These are phyloP conservation scores for Standfussiana lucernea DNA, from an alignment of 2,888 invertebrate species.

Conservation along the genomic window DNA sequence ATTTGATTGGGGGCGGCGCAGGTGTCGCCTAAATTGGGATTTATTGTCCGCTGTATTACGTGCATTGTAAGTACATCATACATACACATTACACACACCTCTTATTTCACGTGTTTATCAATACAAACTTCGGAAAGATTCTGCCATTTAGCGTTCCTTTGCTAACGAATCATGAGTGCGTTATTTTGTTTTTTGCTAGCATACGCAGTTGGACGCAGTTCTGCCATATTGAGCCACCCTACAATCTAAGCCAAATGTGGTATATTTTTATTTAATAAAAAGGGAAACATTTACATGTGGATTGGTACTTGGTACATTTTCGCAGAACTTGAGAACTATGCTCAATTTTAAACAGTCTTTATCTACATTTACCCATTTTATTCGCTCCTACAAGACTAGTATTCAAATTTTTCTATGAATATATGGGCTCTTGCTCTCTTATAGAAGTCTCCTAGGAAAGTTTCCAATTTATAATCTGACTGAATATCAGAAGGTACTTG, in stretches of 20 bases:
- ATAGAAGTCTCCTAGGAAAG: constrained; percentile 11
- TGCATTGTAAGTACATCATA: constrained; percentile 62
- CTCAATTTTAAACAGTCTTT: neutral
- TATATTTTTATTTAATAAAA: neutral
- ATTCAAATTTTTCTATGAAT: constrained; percentile 23
- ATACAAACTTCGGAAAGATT: neutral
- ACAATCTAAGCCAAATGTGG: neutral
- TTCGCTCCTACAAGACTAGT: neutral
- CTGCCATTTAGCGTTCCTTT: constrained; percentile 1
- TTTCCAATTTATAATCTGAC: constrained; percentile 27
- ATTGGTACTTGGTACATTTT: neutral
- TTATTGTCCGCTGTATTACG: constrained; percentile 69
- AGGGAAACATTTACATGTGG: neutral
- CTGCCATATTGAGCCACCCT: neutral
- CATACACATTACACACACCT: constrained; percentile 65
- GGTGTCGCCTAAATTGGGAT: constrained; percentile 70
- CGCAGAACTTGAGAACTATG: neutral
- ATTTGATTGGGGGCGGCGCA: constrained; percentile 75
- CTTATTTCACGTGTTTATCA: constrained; percentile 17
- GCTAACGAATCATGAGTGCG: neutral
- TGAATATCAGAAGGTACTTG: neutral
- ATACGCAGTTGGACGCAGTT: neutral
- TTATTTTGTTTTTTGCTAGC: neutral
- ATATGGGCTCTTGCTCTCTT: neutral
- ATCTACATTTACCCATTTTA: neutral